A percentile compares a stretch with the other conserved stretches of the same genome.
phyloP scores from a whole-genome alignment of 2,113 vertebrate species.

The Ondatra zibethicus region DNA sequence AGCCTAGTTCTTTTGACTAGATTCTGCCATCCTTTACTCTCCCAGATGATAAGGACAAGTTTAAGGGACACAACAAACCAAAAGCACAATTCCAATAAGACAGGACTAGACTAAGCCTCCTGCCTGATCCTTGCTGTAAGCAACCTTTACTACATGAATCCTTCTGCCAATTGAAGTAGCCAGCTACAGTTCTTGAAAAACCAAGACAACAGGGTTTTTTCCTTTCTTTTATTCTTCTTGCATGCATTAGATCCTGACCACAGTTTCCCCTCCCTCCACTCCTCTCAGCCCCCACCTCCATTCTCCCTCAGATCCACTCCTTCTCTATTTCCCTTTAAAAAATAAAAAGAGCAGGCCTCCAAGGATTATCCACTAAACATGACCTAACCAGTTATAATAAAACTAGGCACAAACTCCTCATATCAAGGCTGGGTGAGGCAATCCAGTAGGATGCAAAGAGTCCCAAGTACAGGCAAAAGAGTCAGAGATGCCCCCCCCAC shows the following conservation, averaged over 20 bases:
- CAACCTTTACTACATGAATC: background rate
- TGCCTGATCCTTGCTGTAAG: background rate
- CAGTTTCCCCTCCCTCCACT: background rate
- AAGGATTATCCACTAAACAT: background rate
- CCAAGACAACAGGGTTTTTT: background rate
- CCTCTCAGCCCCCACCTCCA: background rate
- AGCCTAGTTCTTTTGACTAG: background rate
- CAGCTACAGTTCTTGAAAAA: background rate
- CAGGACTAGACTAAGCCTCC: background rate
- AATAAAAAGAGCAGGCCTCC: background rate
- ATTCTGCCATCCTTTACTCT: slow-evolving; percentile 36
- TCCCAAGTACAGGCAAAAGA: background rate
- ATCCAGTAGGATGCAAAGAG: background rate
- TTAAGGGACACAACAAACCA: background rate
- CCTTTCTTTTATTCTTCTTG: background rate
- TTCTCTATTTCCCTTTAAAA: background rate
- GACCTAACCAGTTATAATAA: background rate
- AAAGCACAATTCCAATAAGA: background rate
- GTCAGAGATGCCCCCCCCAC: background rate
- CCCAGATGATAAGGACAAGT: background rate
- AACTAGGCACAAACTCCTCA: background rate
- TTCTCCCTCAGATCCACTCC: background rate
- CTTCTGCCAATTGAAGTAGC: background rate
- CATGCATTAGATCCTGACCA: background rate
- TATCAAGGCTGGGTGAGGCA: background rate